phyloP scores from a whole-genome alignment of 2,888 invertebrate species.

The Thalpophila matura region DNA sequence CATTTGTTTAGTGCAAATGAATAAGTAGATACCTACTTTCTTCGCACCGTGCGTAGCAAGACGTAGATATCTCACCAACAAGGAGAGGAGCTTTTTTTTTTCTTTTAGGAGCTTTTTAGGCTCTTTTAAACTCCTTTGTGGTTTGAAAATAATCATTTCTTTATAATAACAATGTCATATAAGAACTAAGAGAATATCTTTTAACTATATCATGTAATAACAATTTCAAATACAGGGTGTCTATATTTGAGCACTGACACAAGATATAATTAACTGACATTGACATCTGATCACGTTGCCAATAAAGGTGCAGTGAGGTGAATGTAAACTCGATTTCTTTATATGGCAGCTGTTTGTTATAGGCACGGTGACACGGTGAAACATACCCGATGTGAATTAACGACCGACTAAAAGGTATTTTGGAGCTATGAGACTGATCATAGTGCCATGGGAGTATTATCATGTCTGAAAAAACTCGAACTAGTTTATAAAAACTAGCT shows the following conservation, averaged over 20 bases:
- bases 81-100: too few relatives aligned
- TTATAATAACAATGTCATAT: too few relatives aligned
- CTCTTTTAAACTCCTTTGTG: too few relatives aligned
- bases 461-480: too few relatives aligned
- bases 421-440: not conserved
- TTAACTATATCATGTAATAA: not conserved
- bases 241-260: constrained; percentile 50
- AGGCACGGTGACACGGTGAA: constrained; percentile 40
- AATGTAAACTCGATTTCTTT: constrained; percentile 83
- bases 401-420: not conserved
- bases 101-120: not conserved
- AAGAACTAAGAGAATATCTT: too few relatives aligned
- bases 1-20: too few relatives aligned
- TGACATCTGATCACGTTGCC: constrained; percentile 78
- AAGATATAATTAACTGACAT: constrained; percentile 72
- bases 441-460: too few relatives aligned
- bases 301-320: constrained; percentile 79
- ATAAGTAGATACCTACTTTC: too few relatives aligned
- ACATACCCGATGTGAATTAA: constrained; percentile 22
- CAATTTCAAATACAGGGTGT: constrained; percentile 34
- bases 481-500: too few relatives aligned
- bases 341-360: constrained; percentile 70
- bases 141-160: too few relatives aligned
- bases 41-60: too few relatives aligned
- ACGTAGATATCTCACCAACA: too few relatives aligned